Base-by-base conservation (phyloP, 1,140 invertebrate species). In the Myzus persicae region DNA sequence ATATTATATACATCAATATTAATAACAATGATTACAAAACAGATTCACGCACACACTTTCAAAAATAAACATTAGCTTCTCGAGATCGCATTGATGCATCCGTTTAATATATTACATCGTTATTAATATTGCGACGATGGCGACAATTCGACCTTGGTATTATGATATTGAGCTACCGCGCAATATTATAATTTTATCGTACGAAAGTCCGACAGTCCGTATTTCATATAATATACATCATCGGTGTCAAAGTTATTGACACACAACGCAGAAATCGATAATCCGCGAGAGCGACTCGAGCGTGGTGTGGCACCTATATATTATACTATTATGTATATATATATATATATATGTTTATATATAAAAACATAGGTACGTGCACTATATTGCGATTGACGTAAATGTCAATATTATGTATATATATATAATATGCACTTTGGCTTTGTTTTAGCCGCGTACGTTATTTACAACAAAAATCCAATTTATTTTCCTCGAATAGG, bases 181-280 rank as follows among this genome's bases (percentile, higher is more conserved):
- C 38, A 85, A 85, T 85, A n/a, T 76, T 82, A 40, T 11, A 81
- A 76, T 85, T 44, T 31, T 85, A 85, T 85, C 9, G 42, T 44
- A 85, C 26, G 40, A 40, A 44, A 85, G 40, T 14, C 82, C 82
- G 40, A 38, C 24, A 85, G 40, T 26, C 84, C 40, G 26, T 44
- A 44, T 44, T 44, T 85, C 42, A 31, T 44, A 31, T 31, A 31
- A 22, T 87, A 31, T 87, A 22, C 38, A n/a, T 87, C 31, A 31
- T 87, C 42, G 14, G 85, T 87, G 85, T 87, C 85, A 87, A 44
- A 85, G 31, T 87, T n/a, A 87, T 87, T 87, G 44, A 44, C 84
- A 85, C 42, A 44, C 9, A 42, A 85, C 26, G 42, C 84, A 76
- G 14, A 87, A 87, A 87, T 87, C 85, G 42, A 46, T 87, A 85